Conservation (phyloP, 2,888 invertebrate genomes). For the Coelopa pilipes region DNA sequence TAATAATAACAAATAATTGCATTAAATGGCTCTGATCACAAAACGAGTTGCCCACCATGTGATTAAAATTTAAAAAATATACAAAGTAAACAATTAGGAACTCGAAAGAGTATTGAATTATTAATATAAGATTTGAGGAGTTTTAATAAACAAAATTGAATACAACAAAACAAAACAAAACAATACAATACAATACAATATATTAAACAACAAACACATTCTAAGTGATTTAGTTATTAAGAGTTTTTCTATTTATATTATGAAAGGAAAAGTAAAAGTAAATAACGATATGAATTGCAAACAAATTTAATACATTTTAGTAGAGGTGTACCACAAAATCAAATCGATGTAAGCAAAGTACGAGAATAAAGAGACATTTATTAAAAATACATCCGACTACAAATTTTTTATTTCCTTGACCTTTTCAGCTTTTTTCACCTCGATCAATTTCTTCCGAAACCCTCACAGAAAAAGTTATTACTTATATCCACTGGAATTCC, state of each 20-base stretch:
- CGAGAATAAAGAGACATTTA: constrained; percentile 29
- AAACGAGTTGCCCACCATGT: constrained; percentile 62
- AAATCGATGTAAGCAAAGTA: constrained; percentile 26
- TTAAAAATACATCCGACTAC: constrained; percentile 1
- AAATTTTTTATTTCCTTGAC: background rate
- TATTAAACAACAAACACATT: constrained; percentile 27
- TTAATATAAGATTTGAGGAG: constrained; percentile 9
- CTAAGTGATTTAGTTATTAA: constrained; percentile 31
- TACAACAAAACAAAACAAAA: constrained; percentile 28
- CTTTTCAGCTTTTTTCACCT: background rate
- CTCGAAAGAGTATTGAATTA: constrained; percentile 11
- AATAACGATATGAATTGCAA: constrained; percentile 12
- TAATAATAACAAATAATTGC: constrained; percentile 29
- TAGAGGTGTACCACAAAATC: constrained; percentile 23
- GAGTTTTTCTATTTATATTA: constrained; percentile 35
- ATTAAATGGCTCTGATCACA: constrained; percentile 53
- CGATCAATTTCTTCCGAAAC: no score
- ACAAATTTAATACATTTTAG: constrained; percentile 28
- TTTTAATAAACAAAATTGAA: constrained; percentile 1
- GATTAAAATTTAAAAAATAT: constrained; percentile 48
- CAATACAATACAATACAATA: constrained; percentile 21
- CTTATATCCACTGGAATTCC: no score
- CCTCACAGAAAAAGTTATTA: no score
- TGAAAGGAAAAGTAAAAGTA: constrained; percentile 2
- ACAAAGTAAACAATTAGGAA: constrained; percentile 25